phyloP scores from a whole-genome alignment of 2,113 vertebrate species.

The Lanius ludovicianus region DNA sequence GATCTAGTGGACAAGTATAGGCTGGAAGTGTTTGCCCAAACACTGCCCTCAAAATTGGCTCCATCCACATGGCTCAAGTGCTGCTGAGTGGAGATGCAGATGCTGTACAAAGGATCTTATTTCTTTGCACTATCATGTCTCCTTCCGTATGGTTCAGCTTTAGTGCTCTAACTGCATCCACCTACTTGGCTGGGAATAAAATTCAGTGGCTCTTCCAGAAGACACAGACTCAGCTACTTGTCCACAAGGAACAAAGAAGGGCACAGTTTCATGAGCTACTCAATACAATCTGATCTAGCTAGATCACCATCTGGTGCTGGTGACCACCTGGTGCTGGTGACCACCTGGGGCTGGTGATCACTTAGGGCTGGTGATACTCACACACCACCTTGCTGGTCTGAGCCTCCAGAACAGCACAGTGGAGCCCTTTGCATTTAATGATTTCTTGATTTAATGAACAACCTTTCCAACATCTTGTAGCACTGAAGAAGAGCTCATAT shows the following conservation, averaged over 20 bases:
- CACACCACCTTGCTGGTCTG: not conserved
- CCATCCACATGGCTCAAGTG: fast-evolving
- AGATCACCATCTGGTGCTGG: not conserved
- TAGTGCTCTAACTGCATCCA: not conserved
- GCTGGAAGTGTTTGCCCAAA: not conserved
- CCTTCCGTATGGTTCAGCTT: not conserved
- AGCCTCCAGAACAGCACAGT: not conserved
- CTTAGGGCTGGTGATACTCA: not conserved
- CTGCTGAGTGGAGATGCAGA: not conserved
- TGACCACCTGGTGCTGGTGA: not conserved
- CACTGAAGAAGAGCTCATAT: fast-evolving
- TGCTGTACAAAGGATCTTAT: not conserved
- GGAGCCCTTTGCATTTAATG: not conserved
- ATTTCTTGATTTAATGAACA: not conserved
- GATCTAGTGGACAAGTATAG: not conserved
- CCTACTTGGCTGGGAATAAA: not conserved
- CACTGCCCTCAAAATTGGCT: not conserved
- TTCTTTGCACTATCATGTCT: not conserved
- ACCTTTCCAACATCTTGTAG: not conserved
- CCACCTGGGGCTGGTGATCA: not conserved
- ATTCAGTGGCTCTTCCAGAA: not conserved
- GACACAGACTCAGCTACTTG: not conserved
- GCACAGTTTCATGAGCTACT: not conserved
- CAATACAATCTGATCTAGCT: not conserved
- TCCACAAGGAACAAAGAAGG: not conserved